These are phyloP conservation scores for Xestia rhomboidea DNA, from an alignment of 2,888 invertebrate genomes.

Conservation along the genomic window DNA sequence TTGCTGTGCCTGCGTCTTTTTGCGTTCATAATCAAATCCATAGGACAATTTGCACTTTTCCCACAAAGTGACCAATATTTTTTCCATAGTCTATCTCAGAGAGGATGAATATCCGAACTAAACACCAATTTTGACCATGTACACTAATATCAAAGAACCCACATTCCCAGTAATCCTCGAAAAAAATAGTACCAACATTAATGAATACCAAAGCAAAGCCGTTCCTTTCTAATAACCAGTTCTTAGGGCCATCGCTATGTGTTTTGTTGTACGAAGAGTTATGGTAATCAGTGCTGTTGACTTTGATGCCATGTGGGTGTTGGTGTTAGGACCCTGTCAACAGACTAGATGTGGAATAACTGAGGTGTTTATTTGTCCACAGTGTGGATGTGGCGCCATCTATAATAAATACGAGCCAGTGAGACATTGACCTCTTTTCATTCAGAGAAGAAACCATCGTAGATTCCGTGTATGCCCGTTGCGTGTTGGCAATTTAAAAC, in stretches of 20 bases:
- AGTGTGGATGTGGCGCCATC: conserved; percentile 14
- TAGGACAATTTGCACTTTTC: neutral
- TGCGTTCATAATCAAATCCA: neutral
- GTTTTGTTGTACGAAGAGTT: conserved; percentile 58
- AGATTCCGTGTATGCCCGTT: neutral
- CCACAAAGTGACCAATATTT: neutral
- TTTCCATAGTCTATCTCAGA: too few species aligned
- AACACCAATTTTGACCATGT: neutral
- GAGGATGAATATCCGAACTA: neutral
- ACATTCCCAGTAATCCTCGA: neutral
- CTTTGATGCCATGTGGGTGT: conserved; percentile 57
- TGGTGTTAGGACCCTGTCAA: conserved; percentile 41
- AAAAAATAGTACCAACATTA: neutral
- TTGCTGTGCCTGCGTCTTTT: neutral
- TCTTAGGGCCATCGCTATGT: conserved; percentile 6
- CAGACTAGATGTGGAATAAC: conserved; percentile 7
- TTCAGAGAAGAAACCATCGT: neutral
- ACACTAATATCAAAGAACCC: neutral
- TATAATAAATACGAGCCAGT: neutral
- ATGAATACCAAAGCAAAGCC: conserved; percentile 11
- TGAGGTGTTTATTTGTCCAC: conserved; percentile 5
- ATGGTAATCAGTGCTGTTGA: conserved; percentile 71
- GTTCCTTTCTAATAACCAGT: conserved; percentile 43
- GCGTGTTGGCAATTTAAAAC: neutral
- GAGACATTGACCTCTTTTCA: neutral